Base-by-base conservation (phyloP, 1,140 invertebrate genomes). In the Drosophila melanica region DNA sequence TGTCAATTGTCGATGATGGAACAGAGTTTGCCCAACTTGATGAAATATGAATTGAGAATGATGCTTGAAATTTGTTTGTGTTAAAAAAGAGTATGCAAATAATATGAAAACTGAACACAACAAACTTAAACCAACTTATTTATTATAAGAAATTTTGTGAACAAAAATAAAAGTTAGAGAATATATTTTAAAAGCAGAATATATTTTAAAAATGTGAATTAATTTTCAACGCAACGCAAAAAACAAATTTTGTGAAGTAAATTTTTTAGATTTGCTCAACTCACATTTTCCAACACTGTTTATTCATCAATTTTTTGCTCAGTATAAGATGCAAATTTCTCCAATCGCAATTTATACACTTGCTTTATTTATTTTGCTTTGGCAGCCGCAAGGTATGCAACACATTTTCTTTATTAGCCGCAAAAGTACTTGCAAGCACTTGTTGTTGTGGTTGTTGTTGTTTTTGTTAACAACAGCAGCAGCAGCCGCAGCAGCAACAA, bases 321-420 rank as follows among this genome's bases (percentile, higher is more conserved):
- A 41, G n/a, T n/a, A 7, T 12, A 30, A 14, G 6, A 14, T 30
- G 37, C 18, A 42, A 55, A 55, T 16, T 23, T 27, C 4, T 57
- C 9, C 54, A 57, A 42, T 57, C 8, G 39, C 54, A 18, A 10
- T 45, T 18, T 23, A 42, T 44, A 33, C 11, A 23, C 11, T 11
- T 47, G 20, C 20, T 2, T 18, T 54, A 39, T 54, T 54, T 54
- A 18, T 39, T n/a, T 54, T 54, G 35, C 35, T 35, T 39, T 8
- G 6, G 12, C 47, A 53, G 72, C 77, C 68, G 60, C 57, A 74
- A 85, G 69, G 69, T 90, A 85, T 90, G 85, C 81, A 90, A 77
- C 69, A 81, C 55, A 77, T 85, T 90, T 85, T 79, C 59, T 90
- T 90, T 81, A 81, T 81, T 85, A 75, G 80, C 78, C 75, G 55